Evolutionary conservation across 2,888 invertebrate species (phyloP), one percentile per base, ranked within the genome.

Genomic region (Gari tellinella): DNA sequence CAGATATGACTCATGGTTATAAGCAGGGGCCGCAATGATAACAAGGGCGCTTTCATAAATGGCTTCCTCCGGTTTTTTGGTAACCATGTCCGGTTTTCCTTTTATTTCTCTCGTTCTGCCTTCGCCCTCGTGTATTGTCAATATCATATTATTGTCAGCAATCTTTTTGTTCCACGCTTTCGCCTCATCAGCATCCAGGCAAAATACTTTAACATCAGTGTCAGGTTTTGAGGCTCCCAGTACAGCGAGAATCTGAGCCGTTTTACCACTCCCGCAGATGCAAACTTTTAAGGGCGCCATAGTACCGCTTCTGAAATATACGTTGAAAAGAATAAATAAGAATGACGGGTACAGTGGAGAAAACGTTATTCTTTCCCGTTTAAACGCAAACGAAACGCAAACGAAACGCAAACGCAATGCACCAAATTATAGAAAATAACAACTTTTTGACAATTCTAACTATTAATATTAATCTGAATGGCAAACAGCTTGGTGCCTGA

Each of bases 221-320:
- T 81, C 81, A 1, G 77, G 67, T 25, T 81, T 80, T 1, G 85
- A 74, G 2, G 88, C 74, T 0, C 86, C 82, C 15, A 88, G 69
- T 5, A 80, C 86, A 1, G 85, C 86, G 73, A 85, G 67, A n/a
- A 81, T 82, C 31, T 88, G 88, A n/a, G 88, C 87, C 14, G 84
- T 84, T 65, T 84, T 86, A 10, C 86, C 88, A 1, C 87, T 86
- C 8, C 88, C 88, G 67, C 88, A 88, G 3, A 88, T 80, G 41
- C 81, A 84, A 5, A 80, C 63, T 49, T 80, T 83, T 15, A 79
- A 40, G 1, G 72, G 74, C 37, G 31, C 31, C 31, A 31, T 31
- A 4, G 4, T 31, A 4, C 31, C 31, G 31, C 10, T 31, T 31
- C 31, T 31, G 31, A 31, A 31, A 31, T 7, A 31, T 10, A 31